Base-by-base conservation (phyloP, 1,140 invertebrate genomes). In the Arion vulgaris region DNA sequence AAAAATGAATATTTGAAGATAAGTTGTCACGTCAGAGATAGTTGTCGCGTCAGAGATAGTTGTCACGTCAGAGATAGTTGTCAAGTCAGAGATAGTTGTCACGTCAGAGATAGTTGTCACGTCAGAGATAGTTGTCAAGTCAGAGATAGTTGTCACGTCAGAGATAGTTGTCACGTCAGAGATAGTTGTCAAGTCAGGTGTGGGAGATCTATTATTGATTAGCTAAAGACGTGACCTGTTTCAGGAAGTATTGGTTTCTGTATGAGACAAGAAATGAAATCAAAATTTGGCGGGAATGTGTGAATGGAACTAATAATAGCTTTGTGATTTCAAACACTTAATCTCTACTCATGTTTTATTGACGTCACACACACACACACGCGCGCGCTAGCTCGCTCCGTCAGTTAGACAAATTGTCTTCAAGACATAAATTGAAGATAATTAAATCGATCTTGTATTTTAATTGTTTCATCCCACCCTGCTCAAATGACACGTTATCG, bases 321-420 rank as follows among this genome's bases (percentile, higher is more conserved):
- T 73, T 73, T 73, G 71, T 73, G 71, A 73, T 73, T 73, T 73
- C 71, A 19, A 39, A 39, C 38, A 49, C 41, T 73, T 73, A 73
- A 73, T 73, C 41, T 73, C 71, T 39, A 41, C 17, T 1, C 2
- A 73, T 73, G 39, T 39, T 13, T 26, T 28, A 73, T 39, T 38
- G 71, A 73, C 28, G 36, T 49, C 41, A 41, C 71, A 73, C 71
- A 38, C 71, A n/a, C n/a, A n/a, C n/a, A n/a, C n/a, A n/a, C n/a
- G n/a, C n/a, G n/a, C n/a, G n/a, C n/a, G n/a, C n/a, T n/a, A n/a
- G n/a, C n/a, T n/a, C n/a, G 23, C 41, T 11, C 38, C 23, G 11
- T 4, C 1, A 28, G 71, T 49, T 73, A 73, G 39, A 38, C 71
- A 73, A 73, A 73, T 73, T 39, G 13, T n/a, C 69, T 41, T 4